A percentile compares a stretch with the other conserved stretches of the same genome.
These are phyloP conservation scores for Plebejus argus DNA, from an alignment of 2,888 invertebrate species.

Conservation along the genomic window DNA sequence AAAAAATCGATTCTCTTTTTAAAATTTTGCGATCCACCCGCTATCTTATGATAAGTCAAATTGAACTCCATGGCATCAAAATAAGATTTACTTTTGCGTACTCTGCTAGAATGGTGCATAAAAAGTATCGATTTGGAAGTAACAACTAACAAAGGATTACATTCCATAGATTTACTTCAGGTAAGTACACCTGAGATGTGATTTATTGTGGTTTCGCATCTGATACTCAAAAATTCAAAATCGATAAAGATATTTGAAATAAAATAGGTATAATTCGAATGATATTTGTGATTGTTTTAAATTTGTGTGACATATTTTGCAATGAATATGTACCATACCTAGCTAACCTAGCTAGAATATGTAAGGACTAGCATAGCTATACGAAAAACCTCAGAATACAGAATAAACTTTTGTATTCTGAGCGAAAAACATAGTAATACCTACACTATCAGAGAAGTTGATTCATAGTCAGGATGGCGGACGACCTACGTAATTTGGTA, in stretches of 20 bases:
- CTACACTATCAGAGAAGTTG: too few relatives aligned
- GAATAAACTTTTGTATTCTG: too few relatives aligned
- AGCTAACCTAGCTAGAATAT: too few relatives aligned
- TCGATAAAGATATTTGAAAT: not conserved
- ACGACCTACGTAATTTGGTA: too few relatives aligned
- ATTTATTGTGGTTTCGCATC: constrained; percentile 28
- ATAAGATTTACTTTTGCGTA: constrained; percentile 39
- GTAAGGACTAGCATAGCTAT: too few relatives aligned
- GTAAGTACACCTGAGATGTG: constrained; percentile 28
- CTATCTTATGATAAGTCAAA: not conserved
- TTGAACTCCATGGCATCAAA: not conserved
- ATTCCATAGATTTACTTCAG: constrained; percentile 29
- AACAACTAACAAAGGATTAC: constrained; percentile 28
- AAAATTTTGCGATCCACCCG: constrained; percentile 25
- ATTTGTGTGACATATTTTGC: too few relatives aligned
- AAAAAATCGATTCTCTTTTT: constrained; percentile 53
- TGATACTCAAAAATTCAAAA: not conserved
- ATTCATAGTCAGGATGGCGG: too few relatives aligned
- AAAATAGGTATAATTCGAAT: not conserved
- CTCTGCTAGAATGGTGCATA: not conserved
- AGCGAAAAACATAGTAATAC: too few relatives aligned
- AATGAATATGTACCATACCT: too few relatives aligned
- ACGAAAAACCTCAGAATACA: too few relatives aligned
- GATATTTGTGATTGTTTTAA: too few relatives aligned
- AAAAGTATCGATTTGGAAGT: constrained; percentile 23